A percentile compares a stretch with the other conserved stretches of the same genome.
phyloP scores from a whole-genome alignment of 2,113 vertebrate genomes.

The Coreoperca whiteheadi region DNA sequence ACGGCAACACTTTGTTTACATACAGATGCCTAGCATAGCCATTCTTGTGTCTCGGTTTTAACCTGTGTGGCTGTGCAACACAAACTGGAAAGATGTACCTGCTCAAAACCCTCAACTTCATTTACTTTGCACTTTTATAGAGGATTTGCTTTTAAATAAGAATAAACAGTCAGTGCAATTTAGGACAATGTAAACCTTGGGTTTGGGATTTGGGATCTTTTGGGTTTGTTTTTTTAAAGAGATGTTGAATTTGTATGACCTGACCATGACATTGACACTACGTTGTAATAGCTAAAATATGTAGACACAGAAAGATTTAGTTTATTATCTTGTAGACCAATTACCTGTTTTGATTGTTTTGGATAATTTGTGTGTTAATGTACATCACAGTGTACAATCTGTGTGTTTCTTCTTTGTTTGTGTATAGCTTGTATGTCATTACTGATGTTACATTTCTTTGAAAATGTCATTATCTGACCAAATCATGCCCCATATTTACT shows the following conservation, averaged over 20 bases:
- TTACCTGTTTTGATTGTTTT: slow-evolving; percentile 6
- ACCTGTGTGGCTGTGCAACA: slow-evolving; percentile 3
- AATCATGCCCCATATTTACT: neutral
- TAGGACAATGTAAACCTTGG: neutral
- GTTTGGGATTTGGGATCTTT: slow-evolving; percentile 4
- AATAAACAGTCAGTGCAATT: neutral
- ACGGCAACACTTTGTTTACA: slow-evolving; percentile 24
- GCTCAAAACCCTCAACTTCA: neutral
- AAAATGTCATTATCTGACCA: neutral
- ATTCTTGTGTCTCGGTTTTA: neutral
- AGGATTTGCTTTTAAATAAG: neutral
- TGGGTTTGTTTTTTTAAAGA: neutral
- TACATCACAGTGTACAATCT: neutral
- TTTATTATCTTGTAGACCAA: neutral
- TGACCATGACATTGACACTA: slow-evolving; percentile 9
- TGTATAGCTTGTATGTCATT: neutral
- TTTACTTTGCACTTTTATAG: neutral
- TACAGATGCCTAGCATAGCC: neutral
- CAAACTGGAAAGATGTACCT: neutral
- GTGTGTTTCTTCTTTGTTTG: slow-evolving; percentile 24
- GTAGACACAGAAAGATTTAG: neutral
- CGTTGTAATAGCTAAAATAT: neutral
- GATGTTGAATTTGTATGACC: neutral
- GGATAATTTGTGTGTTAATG: neutral
- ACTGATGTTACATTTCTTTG: neutral